Base-by-base conservation (phyloP, 2,888 invertebrate species). In the Zaprionus lineosus region DNA sequence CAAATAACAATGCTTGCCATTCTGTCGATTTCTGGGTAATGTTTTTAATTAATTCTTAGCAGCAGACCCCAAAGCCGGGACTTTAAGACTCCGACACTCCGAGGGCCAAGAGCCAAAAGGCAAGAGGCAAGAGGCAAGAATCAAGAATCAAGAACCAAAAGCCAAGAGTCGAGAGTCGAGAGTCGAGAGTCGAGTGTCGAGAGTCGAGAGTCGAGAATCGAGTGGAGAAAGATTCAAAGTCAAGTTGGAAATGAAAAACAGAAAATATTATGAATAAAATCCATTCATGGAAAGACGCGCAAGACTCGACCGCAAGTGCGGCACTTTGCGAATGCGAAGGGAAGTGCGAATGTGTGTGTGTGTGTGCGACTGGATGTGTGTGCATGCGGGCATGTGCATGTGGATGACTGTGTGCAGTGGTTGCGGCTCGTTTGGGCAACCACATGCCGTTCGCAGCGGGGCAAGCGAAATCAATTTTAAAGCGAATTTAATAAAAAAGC, bases 31-130 rank as follows among this genome's bases (percentile, higher is more conserved):
- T 56, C 62, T 41, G 50, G 48, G 50, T 58, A 76, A 65, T 63
- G 70, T 18, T 81, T 81, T 79, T 79, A 81, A 79, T 79, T 79
- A 79, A 84, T 84, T 84, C 63, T 59, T 65, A 63, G 62, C 65
- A 56, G 52, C 40, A 48, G 51, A 58, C n/a, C n/a, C n/a, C n/a
- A n/a, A n/a, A n/a, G n/a, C n/a, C n/a, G n/a, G n/a, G n/a, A n/a
- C n/a, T n/a, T n/a, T n/a, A n/a, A n/a, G n/a, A n/a, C n/a, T n/a
- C n/a, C n/a, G n/a, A n/a, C n/a, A n/a, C n/a, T n/a, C n/a, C n/a
- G n/a, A 66, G 40, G 41, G n/a, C n/a, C n/a, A n/a, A 34, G 41
- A 31, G 55, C 36, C 48, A 43, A 44, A 59, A 44, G 43, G 29
- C 37, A 26, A 9, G 15, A 8, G 14, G 33, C 9, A 37, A 34